phyloP scores from a whole-genome alignment of 2,888 invertebrate genomes.

The Yponomeuta cagnagella region DNA sequence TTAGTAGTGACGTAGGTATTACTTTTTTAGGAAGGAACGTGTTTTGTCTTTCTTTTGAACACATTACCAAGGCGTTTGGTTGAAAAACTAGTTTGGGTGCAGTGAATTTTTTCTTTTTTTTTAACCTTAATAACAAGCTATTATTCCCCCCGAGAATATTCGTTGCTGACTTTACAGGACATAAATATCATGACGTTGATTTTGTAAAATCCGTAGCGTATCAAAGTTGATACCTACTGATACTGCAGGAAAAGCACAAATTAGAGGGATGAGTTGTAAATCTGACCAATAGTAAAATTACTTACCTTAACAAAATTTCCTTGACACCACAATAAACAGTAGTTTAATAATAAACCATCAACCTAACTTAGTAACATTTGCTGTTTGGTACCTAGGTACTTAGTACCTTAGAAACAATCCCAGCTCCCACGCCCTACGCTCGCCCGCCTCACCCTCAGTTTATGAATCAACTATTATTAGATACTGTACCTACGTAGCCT shows the following conservation, averaged over 20 bases:
- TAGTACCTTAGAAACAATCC: slow-evolving; percentile 47
- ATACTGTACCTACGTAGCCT: slow-evolving; percentile 6
- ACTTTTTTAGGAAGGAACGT: background rate
- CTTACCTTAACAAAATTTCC: background rate
- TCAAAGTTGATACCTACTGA: too few species aligned
- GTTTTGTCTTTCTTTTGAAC: background rate
- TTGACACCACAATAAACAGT: background rate
- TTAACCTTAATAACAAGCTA: too few species aligned
- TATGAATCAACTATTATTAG: slow-evolving; percentile 5
- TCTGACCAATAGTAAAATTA: background rate
- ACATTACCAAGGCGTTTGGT: too few species aligned
- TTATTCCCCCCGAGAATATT: too few species aligned
- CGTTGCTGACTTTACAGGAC: too few species aligned
- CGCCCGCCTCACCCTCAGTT: background rate
- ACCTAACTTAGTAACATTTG: too few species aligned
- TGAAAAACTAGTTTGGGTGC: too few species aligned
- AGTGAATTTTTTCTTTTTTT: too few species aligned
- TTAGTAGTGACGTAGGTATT: background rate
- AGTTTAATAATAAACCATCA: background rate
- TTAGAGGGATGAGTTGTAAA: background rate
- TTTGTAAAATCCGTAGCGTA: too few species aligned
- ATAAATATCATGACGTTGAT: too few species aligned
- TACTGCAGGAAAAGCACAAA: too few species aligned
- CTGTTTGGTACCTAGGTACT: background rate
- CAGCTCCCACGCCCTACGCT: slow-evolving; percentile 49